phyloP scores from a whole-genome alignment of 1,140 invertebrate genomes.

The Pseudomyrmex concolor region DNA sequence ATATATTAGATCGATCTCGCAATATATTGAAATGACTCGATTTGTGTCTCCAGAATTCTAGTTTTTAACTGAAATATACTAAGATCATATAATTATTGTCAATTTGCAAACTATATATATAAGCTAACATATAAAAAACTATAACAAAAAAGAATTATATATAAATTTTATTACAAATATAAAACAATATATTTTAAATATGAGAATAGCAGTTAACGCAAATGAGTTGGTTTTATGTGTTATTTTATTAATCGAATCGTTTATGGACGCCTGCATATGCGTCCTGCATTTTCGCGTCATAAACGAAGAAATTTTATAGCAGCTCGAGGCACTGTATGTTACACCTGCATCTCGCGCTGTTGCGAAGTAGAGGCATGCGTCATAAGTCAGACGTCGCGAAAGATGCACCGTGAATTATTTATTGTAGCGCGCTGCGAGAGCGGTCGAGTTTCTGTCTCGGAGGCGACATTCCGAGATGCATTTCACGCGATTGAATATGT shows the following conservation, averaged over 20 bases:
- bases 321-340: neutral
- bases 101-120: neutral
- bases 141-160: neutral
- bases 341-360: neutral
- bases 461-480: constrained; percentile 51
- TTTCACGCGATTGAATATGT: neutral
- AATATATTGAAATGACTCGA: no score
- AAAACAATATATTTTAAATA: neutral
- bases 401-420: constrained; percentile 54
- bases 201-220: neutral
- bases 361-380: constrained; percentile 34
- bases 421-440: constrained; percentile 16
- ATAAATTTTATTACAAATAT: neutral
- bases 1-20: neutral
- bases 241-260: neutral
- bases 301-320: constrained; percentile 9
- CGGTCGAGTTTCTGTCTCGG: constrained; percentile 46
- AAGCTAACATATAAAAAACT: neutral
- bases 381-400: constrained; percentile 57
- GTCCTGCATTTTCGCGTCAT: neutral
- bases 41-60: no score
- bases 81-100: neutral
- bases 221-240: neutral
- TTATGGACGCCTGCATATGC: neutral
- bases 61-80: no score